Percentiles rank a stretch among this genome's conserved stretches.
phyloP scores from a whole-genome alignment of 2,888 invertebrate genomes.

The Drosophila meridiana region DNA sequence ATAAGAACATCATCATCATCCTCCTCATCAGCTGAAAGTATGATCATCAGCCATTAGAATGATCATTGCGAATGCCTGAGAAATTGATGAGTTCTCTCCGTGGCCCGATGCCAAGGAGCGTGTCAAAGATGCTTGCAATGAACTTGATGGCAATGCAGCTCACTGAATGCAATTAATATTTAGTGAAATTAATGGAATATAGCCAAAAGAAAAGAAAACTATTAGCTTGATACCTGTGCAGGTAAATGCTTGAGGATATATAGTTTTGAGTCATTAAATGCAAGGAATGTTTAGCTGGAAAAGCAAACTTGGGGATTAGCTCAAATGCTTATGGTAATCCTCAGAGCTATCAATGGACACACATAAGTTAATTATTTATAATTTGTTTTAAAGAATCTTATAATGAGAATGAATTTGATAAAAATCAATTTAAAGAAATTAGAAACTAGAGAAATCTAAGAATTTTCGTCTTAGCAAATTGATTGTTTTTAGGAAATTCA shows the following conservation, averaged over 20 bases:
- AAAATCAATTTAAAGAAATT: neutral
- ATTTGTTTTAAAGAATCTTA: neutral
- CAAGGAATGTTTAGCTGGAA: neutral
- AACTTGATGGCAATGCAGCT: conserved; percentile 54
- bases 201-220: neutral
- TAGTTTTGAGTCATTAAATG: neutral
- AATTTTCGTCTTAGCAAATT: neutral
- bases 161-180: conserved; percentile 9
- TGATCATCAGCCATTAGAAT: conserved; percentile 30
- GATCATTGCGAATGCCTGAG: conserved; percentile 30
- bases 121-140: conserved; percentile 53
- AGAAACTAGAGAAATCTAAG: neutral
- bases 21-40: conserved; percentile 12
- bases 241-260: neutral
- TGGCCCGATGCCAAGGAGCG: conserved; percentile 39
- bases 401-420: neutral
- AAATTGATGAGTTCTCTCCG: conserved; percentile 42
- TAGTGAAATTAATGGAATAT: neutral
- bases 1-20: conserved; percentile 32
- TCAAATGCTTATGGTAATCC: neutral
- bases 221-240: neutral
- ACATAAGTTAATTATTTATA: neutral
- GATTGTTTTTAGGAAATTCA: too few species aligned
- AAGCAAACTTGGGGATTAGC: neutral
- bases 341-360: neutral